Evolutionary conservation across 2,888 invertebrate genomes (phyloP), one percentile per base, ranked within the genome.

Genomic region (Mimas tiliae): DNA sequence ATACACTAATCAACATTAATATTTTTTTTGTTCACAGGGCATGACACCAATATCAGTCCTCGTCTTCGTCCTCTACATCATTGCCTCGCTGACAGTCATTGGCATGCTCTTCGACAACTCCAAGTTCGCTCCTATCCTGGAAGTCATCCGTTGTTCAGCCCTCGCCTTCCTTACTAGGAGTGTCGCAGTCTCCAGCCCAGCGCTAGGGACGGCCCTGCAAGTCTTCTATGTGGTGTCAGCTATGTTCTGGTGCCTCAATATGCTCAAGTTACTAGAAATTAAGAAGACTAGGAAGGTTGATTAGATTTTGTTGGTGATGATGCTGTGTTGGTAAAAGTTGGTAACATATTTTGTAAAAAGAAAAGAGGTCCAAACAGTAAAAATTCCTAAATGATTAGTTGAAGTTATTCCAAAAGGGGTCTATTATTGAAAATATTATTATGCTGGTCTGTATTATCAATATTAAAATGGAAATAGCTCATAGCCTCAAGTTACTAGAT

Each of bases 101-200:
- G 96, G 97, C 0, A 94, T 96, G 93, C 82, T 97, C 9, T 95
- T 97, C 75, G 97, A 97, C 75, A 95, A 95, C 74, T 94, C 94
- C 52, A 93, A 94, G 8, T 91, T 94, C 74, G 96, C 96, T 0
- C 93, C 95, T 8, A 78, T 94, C 1, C 87, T 96, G 47, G 97
- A 97, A 85, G 92, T 96, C 0, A 69, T 94, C 1, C 94, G 97
- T 11, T 97, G 96, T 78, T 91, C 95, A n/a, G 83, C 95, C 0
- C 89, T 96, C 27, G 94, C 96, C 1, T 92, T 90, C 82, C 74
- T 91, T 1, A 85, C 88, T 1, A 89, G 94, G 68, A 86, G 89
- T 65, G 81, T 93, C 0, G 80, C 89, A 0, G 76, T 90, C n/a
- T 78, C 91, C 33, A 88, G 87, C 64, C 86, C 88, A 42, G 84